Evolutionary conservation across 2,888 invertebrate species (phyloP).

Genomic region (Sisyra terminalis): DNA sequence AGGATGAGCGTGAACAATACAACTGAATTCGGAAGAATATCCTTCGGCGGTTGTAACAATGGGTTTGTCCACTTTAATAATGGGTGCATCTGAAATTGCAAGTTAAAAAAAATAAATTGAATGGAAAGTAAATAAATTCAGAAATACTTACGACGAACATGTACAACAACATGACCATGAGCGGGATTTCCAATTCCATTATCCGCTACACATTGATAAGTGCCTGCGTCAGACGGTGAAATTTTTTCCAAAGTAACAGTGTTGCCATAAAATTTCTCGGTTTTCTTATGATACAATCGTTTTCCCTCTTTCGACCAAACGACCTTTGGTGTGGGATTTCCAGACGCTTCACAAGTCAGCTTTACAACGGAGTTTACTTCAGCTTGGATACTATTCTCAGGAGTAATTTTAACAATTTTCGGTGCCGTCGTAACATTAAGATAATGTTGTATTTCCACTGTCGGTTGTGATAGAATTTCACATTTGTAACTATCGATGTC

Average conservation of each 20-base stretch:
- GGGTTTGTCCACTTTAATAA: neutral
- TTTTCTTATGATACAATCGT: neutral
- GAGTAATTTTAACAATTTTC: neutral
- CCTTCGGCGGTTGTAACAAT: neutral
- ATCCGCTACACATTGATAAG: neutral
- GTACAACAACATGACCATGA: neutral
- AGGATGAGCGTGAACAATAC: neutral
- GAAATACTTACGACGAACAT: neutral
- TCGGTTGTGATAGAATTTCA: neutral
- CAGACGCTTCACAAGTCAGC: neutral
- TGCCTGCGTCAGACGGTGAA: neutral
- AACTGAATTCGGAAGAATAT: neutral
- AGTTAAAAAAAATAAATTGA: neutral
- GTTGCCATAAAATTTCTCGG: no score
- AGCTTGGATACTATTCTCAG: neutral
- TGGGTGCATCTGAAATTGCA: neutral
- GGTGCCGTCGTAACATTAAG: neutral
- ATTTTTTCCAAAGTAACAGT: no score
- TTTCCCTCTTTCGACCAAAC: conserved; percentile 1
- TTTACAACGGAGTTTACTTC: neutral
- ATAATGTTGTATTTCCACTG: neutral
- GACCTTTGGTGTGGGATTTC: neutral
- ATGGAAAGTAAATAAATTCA: no score
- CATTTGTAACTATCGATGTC: neutral
- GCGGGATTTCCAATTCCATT: neutral